These are phyloP conservation scores for Drosophila melanogaster DNA, from an alignment of 1,140 invertebrate genomes.

Conservation along the genomic window DNA sequence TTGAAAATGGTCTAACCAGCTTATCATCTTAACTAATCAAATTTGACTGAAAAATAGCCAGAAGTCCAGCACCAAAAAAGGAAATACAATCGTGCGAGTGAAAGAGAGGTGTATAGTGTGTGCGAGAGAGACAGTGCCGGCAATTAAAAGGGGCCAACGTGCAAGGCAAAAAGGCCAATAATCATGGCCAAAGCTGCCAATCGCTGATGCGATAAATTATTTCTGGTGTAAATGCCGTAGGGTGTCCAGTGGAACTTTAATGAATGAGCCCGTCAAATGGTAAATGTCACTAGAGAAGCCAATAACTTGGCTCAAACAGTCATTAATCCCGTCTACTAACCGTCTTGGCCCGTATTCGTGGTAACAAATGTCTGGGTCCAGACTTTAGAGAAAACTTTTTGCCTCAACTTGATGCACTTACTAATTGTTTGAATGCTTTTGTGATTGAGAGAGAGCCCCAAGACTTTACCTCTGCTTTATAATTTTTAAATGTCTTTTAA, in stretches of 20 bases:
- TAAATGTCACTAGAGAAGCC: constrained; percentile 23
- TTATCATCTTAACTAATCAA: not conserved
- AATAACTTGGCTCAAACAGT: constrained; percentile 24
- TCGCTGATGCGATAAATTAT: constrained; percentile 75
- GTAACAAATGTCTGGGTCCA: no score
- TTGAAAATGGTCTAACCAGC: no score
- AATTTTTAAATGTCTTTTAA: no score
- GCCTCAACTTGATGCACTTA: not conserved
- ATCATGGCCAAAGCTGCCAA: constrained; percentile 56
- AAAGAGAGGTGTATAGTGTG: not conserved
- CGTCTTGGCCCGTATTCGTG: not conserved
- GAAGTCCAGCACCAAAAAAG: not conserved
- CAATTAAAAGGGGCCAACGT: constrained; percentile 42
- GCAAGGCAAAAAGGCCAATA: constrained; percentile 43
- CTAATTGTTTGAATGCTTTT: not conserved
- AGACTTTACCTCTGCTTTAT: no score
- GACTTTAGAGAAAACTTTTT: no score
- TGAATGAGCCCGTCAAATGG: constrained; percentile 31
- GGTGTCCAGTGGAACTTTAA: constrained; percentile 30
- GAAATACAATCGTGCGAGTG: not conserved
- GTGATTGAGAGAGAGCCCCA: no score
- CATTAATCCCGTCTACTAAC: constrained; percentile 7
- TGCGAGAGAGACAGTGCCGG: constrained; percentile 30
- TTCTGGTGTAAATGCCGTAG: constrained; percentile 38
- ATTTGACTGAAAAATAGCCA: not conserved